Conservation (phyloP, 1,140 invertebrate species). For the Dolichoris vasculosae region DNA sequence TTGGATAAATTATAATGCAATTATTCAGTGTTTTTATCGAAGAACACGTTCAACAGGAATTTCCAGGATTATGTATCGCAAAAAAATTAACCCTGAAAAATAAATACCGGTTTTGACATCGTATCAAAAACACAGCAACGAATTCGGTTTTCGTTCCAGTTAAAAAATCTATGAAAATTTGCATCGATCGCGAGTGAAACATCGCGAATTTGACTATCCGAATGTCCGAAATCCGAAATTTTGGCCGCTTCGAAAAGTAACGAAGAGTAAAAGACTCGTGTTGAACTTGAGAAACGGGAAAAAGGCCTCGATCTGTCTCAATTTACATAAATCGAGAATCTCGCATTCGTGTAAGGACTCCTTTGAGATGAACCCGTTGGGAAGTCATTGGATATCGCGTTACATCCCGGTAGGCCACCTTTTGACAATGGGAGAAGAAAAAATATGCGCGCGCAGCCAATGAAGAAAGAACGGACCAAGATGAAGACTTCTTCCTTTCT, state of each 20-base stretch:
- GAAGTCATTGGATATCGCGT: conserved; percentile 38
- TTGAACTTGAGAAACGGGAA: not conserved
- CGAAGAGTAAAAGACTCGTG: not conserved
- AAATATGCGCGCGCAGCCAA: not conserved
- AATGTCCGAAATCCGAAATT: not conserved
- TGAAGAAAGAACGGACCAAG: conserved; percentile 20
- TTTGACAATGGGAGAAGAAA: not conserved
- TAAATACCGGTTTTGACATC: not conserved
- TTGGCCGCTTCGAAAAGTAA: not conserved
- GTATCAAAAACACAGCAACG: not conserved
- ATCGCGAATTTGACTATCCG: not conserved
- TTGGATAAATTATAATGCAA: not conserved
- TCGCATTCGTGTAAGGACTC: not conserved
- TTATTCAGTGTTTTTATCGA: not conserved
- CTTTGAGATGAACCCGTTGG: conserved; percentile 25
- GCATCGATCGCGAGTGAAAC: not conserved
- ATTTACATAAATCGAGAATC: conserved; percentile 1
- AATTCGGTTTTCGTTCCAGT: not conserved
- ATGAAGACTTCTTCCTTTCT: conserved; percentile 29
- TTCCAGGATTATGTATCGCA: not conserved
- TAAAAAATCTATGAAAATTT: not conserved
- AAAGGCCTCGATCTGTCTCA: not conserved
- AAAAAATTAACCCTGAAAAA: not conserved
- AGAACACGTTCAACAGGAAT: not conserved
- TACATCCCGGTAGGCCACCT: conserved; percentile 1